phyloP scores from a whole-genome alignment of 2,888 invertebrate genomes.

The Nomada flava region DNA sequence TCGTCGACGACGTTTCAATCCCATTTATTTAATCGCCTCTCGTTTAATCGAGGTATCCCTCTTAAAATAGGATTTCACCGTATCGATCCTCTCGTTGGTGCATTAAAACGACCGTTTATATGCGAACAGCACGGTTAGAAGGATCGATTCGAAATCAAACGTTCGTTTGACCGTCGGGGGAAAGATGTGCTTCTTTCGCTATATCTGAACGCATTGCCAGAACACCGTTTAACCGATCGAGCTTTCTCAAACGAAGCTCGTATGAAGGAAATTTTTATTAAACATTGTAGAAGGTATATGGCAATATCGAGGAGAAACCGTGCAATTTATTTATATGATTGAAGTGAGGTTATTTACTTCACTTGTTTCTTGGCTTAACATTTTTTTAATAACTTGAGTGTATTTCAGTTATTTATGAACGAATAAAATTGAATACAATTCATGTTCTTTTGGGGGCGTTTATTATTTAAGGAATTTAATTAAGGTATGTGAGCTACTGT shows the following conservation, averaged over 20 bases:
- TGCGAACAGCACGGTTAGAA: conserved; percentile 13
- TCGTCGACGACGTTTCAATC: conserved; percentile 74
- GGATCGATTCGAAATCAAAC: conserved; percentile 48
- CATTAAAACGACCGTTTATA: conserved; percentile 57
- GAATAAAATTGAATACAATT: too few relatives aligned
- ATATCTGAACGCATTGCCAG: neutral
- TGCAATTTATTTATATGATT: neutral
- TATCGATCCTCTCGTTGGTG: conserved; percentile 45
- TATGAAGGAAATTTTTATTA: too few relatives aligned
- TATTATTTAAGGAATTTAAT: too few relatives aligned
- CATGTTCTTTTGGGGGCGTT: too few relatives aligned
- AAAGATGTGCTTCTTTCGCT: neutral
- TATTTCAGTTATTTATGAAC: too few relatives aligned
- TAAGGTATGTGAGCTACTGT: too few relatives aligned
- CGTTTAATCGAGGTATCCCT: conserved; percentile 72
- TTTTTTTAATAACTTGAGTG: neutral
- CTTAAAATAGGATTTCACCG: conserved; percentile 63
- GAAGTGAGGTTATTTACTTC: neutral
- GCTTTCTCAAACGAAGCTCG: neutral
- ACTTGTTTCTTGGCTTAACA: neutral
- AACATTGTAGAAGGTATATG: too few relatives aligned
- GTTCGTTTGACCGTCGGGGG: conserved; percentile 10
- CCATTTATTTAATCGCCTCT: conserved; percentile 76
- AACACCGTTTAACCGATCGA: neutral
- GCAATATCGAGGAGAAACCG: neutral